Conservation (phyloP, 2,888 invertebrate species). For the Cenopis cana region DNA sequence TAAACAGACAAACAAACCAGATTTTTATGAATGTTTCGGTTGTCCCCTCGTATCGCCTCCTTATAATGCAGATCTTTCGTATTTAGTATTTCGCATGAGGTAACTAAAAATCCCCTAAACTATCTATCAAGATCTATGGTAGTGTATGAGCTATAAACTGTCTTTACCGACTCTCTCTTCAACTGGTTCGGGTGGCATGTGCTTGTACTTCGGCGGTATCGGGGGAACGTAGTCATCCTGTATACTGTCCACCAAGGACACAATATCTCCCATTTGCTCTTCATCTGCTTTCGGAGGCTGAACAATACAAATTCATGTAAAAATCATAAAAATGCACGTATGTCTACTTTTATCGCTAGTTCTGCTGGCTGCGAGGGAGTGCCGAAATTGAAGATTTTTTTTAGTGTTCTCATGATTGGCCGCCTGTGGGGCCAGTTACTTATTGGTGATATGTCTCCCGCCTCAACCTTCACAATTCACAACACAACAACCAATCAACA, state of each 20-base stretch:
- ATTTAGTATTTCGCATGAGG: too few relatives aligned
- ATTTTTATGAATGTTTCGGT: too few relatives aligned
- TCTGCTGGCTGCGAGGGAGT: neutral
- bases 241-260: constrained; percentile 78
- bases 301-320: constrained; percentile 5
- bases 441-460: too few relatives aligned
- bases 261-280: constrained; percentile 78
- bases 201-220: constrained; percentile 71
- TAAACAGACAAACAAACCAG: too few relatives aligned
- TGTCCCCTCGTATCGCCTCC: too few relatives aligned
- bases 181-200: constrained; percentile 56
- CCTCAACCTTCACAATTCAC: too few relatives aligned
- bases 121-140: neutral
- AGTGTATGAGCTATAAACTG: neutral
- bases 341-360: neutral
- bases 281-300: constrained; percentile 63
- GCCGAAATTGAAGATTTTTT: neutral
- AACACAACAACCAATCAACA: too few relatives aligned
- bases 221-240: constrained; percentile 78
- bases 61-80: too few relatives aligned
- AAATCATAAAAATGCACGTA: neutral
- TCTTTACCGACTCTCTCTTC: constrained; percentile 64
- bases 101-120: too few relatives aligned
- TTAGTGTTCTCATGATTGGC: too few relatives aligned
- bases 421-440: too few relatives aligned